A percentile compares a stretch with the other conserved stretches of the same genome.
phyloP scores from a whole-genome alignment of 2,888 invertebrate species.

The Hipparchia sbordonii region DNA sequence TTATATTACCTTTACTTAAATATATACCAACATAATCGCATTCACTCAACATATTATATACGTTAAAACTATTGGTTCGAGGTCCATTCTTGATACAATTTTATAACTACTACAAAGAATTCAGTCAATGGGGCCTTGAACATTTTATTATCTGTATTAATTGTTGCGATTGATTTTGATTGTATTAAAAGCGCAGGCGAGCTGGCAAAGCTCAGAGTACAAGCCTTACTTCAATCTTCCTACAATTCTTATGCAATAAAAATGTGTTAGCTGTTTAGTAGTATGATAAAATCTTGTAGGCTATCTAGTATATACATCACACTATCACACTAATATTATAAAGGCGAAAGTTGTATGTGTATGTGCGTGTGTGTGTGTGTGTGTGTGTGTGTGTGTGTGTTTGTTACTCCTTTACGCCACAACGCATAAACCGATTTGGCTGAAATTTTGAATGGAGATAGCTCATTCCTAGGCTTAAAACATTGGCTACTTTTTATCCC shows the following conservation, averaged over 20 bases:
- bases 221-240: slow-evolving; percentile 22
- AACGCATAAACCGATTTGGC: too few species aligned
- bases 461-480: too few species aligned
- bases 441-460: too few species aligned
- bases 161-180: slow-evolving; percentile 39
- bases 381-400: too few species aligned
- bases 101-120: slow-evolving; percentile 40
- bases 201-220: slow-evolving; percentile 21
- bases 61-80: slow-evolving; percentile 29
- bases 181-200: slow-evolving; percentile 31
- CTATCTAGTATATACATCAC: too few species aligned
- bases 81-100: slow-evolving; percentile 39
- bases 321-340: too few species aligned
- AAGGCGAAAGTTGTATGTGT: too few species aligned
- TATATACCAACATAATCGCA: not conserved
- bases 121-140: slow-evolving; percentile 43
- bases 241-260: slow-evolving; percentile 15
- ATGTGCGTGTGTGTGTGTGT: too few species aligned
- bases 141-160: slow-evolving; percentile 41
- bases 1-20: not conserved
- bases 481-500: too few species aligned
- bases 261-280: not conserved
- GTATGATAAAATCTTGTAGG: not conserved
- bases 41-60: slow-evolving; percentile 10
- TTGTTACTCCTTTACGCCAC: too few species aligned